Evolutionary conservation across 2,888 invertebrate species (phyloP).

Genomic region (Hylaea fasciaria): DNA sequence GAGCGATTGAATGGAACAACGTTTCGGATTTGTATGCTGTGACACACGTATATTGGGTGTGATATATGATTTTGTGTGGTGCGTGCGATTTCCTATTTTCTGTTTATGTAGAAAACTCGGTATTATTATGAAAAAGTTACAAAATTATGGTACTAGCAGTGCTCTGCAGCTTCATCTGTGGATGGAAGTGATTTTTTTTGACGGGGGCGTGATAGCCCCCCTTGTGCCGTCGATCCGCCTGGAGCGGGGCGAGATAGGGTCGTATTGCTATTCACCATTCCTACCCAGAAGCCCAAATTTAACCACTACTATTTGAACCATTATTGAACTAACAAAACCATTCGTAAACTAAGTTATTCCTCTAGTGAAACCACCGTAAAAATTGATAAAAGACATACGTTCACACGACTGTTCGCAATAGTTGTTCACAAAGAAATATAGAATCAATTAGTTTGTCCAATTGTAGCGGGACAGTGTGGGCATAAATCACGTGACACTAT

Average conservation of each 20-base stretch:
- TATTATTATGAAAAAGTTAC: too few species aligned
- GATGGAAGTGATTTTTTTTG: too few species aligned
- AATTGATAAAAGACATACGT: constrained; percentile 39
- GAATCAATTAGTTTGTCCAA: constrained; percentile 71
- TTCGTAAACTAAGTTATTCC: neutral
- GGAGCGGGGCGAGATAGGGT: too few species aligned
- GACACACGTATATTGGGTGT: constrained; percentile 30
- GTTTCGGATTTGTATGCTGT: constrained; percentile 60
- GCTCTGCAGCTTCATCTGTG: too few species aligned
- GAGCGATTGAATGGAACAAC: constrained; percentile 65
- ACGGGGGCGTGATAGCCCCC: too few species aligned
- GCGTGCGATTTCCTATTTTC: constrained; percentile 1
- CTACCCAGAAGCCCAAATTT: too few species aligned
- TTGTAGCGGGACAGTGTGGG: constrained; percentile 57
- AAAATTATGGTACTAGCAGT: too few species aligned
- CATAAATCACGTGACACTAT: constrained; percentile 66
- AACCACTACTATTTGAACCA: too few species aligned
- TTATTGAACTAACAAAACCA: neutral
- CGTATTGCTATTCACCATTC: too few species aligned
- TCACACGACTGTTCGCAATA: constrained; percentile 48
- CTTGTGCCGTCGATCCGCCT: too few species aligned
- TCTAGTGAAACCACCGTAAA: constrained; percentile 9
- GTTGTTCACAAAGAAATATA: constrained; percentile 53
- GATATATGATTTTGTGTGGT: constrained; percentile 17
- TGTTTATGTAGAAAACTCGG: neutral